A percentile compares a stretch with the other conserved stretches of the same genome.
phyloP scores from a whole-genome alignment of 2,113 vertebrate species.

The Engystomops pustulosus region DNA sequence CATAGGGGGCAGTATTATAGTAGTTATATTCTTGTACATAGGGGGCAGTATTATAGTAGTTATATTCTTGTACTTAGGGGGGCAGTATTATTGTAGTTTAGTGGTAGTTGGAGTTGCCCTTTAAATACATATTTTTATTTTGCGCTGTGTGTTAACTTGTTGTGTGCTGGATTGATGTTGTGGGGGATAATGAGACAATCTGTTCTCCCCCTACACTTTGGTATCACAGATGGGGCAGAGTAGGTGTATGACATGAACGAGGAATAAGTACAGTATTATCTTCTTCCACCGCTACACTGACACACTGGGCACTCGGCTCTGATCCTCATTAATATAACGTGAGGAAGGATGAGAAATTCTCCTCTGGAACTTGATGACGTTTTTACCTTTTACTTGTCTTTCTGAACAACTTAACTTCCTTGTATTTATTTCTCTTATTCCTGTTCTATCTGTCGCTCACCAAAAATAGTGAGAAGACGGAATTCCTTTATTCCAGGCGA shows the following conservation, averaged over 20 bases:
- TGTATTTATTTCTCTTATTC: too few species aligned
- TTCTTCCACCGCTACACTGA: neutral
- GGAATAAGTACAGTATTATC: neutral
- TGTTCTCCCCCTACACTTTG: neutral
- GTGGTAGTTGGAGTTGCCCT: neutral
- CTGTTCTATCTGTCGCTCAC: too few species aligned
- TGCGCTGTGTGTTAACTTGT: neutral
- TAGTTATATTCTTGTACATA: constrained; percentile 9
- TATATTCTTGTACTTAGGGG: neutral
- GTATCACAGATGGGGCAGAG: constrained; percentile 14
- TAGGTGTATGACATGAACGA: constrained; percentile 1
- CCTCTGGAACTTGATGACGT: too few species aligned
- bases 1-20: neutral
- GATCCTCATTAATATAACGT: too few species aligned
- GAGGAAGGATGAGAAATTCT: too few species aligned
- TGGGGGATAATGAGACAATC: constrained; percentile 26
- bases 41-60: constrained; percentile 2
- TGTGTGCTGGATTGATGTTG: neutral
- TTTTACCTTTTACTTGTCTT: too few species aligned
- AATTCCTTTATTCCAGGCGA: too few species aligned
- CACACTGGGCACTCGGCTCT: too few species aligned
- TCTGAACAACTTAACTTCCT: too few species aligned
- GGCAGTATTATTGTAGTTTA: too few species aligned
- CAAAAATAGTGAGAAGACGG: too few species aligned
- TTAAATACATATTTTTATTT: neutral